Evolutionary conservation across 2,888 invertebrate species (phyloP), one percentile per base, ranked within the genome.

Genomic region (Drosophila pegasa): DNA sequence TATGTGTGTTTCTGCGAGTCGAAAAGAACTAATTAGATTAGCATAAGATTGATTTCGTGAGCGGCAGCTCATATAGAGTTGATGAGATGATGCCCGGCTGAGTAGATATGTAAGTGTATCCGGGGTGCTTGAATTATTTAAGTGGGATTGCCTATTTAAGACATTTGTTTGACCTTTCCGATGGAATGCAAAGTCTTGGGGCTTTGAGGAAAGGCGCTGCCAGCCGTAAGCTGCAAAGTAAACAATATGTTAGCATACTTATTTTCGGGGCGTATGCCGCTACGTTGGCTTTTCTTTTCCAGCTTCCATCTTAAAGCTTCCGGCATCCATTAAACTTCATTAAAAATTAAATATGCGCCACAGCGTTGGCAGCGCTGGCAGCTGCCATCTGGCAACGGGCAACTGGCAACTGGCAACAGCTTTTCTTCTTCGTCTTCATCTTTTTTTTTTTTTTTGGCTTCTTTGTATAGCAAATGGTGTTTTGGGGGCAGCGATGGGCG

Each of bases 251-350:
- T 59, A 38, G 73, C 66, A 56, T 40, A 62, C 22, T 59, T 78
- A 52, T 35, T 51, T 65, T 69, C 52, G 29, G 51, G 35, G 65
- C 45, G 47, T 48, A 43, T 63, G 37, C 20, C 35, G 58, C 64
- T 56, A 55, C 75, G 50, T 55, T 58, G 45, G 51, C 27, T 55
- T 40, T 48, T 41, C 48, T 63, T 62, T 27, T 71, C 54, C 67
- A 56, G 71, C 89, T 89, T 69, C 56, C 67, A 51, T 75, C 82
- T 82, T 85, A 76, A 80, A 89, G 80, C 90, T 89, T 90, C 90
- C 91, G 90, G 87, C 87, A 78, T 91, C 89, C 90, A 91, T 90
- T 90, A 90, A 90, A 91, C 84, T 89, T 90, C 90, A 91, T 90
- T 90, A 90, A 90, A 90, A 90, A 90, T 91, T 90, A 89, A 91